Evolutionary conservation across 2,113 vertebrate genomes (phyloP).

Genomic region (Myxocyprinus asiaticus): DNA sequence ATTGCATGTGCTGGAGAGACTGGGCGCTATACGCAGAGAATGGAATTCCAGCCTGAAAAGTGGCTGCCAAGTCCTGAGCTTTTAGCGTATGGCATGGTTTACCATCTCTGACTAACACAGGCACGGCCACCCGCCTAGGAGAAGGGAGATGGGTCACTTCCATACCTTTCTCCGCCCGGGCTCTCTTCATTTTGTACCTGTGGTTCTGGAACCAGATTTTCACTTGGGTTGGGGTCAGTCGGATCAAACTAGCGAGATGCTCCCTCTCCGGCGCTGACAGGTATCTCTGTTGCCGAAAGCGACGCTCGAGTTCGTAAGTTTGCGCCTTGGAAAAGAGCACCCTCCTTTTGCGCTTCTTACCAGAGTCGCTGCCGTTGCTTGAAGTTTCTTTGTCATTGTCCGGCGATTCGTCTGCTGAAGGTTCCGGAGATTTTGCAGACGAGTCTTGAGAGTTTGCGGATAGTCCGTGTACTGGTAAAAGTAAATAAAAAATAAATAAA

Average conservation of each 20-base stretch:
- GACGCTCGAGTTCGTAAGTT: slow-evolving; percentile 92
- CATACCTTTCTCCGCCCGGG: slow-evolving; percentile 99
- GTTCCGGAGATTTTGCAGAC: slow-evolving; percentile 90
- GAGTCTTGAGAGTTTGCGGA: slow-evolving; percentile 87
- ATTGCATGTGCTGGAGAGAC: slow-evolving; percentile 98
- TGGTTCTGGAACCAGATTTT: slow-evolving; percentile 99
- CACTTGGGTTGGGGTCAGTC: slow-evolving; percentile 92
- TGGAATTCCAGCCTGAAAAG: slow-evolving; percentile 96
- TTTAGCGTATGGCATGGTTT: slow-evolving; percentile 98
- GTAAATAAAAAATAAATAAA: too few species aligned
- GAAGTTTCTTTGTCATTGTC: slow-evolving; percentile 96
- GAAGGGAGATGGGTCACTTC: slow-evolving; percentile 97
- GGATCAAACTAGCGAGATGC: slow-evolving; percentile 92
- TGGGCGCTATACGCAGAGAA: slow-evolving; percentile 98
- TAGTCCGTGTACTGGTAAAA: slow-evolving; percentile 88
- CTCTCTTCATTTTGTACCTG: slow-evolving; percentile 96
- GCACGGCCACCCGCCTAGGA: slow-evolving; percentile 95
- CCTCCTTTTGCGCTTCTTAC: slow-evolving; percentile 92
- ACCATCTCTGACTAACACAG: slow-evolving; percentile 97
- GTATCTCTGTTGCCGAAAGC: slow-evolving; percentile 92
- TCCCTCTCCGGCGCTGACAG: slow-evolving; percentile 92
- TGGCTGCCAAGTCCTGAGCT: slow-evolving; percentile 99
- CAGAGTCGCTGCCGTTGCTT: slow-evolving; percentile 87
- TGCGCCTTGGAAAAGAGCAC: slow-evolving; percentile 95
- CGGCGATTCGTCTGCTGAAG: slow-evolving; percentile 96